Percentiles rank a stretch among this genome's conserved stretches.
Evolutionary conservation across 2,113 vertebrate species (phyloP).

Genomic region (Rhineura floridana): DNA sequence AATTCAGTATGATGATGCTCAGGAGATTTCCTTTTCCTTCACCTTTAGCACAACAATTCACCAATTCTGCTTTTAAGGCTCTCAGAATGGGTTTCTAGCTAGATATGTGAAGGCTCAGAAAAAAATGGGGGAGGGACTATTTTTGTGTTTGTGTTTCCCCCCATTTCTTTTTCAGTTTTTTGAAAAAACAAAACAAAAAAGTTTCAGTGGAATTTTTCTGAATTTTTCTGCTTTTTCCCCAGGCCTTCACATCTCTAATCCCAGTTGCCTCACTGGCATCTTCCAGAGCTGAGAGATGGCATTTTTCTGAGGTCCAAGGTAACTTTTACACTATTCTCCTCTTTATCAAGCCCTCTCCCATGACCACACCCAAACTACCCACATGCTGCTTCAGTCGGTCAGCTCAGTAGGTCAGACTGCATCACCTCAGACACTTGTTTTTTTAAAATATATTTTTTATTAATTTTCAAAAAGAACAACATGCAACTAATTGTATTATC

Average conservation of each 20-base stretch:
- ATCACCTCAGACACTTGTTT: neutral
- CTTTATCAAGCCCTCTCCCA: neutral
- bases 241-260: no score
- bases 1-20: neutral
- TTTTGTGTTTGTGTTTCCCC: no score
- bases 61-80: neutral
- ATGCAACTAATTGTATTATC: no score
- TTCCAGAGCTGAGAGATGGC: neutral
- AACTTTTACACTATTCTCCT: neutral
- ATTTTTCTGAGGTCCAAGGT: neutral
- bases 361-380: neutral
- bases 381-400: neutral
- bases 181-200: no score
- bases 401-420: neutral
- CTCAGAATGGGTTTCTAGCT: neutral
- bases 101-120: no score
- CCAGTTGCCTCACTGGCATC: neutral
- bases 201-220: no score
- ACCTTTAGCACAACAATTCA: neutral
- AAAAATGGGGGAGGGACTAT: no score
- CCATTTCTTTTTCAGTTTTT: no score
- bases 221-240: no score
- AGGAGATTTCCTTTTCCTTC: neutral
- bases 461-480: no score
- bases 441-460: no score